These are phyloP conservation scores for Cenopis cana DNA, from an alignment of 2,888 invertebrate species.

Conservation along the genomic window DNA sequence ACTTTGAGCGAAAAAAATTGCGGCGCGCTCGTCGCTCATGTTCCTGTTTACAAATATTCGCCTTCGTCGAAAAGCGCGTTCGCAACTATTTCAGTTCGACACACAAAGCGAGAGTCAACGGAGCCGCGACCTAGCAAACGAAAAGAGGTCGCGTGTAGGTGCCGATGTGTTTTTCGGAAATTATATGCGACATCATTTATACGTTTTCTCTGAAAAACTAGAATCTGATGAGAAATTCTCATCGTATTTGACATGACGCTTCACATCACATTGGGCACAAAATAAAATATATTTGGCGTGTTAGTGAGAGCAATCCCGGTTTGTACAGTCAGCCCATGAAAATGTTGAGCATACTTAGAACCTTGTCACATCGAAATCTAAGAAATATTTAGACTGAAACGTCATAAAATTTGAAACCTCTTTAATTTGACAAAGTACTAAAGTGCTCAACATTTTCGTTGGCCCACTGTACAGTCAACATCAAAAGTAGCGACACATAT, in stretches of 20 bases:
- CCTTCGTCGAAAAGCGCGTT: constrained; percentile 48
- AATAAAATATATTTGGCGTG: constrained; percentile 29
- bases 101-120: constrained; percentile 57
- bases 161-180: constrained; percentile 33
- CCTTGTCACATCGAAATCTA: no score
- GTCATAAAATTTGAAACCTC: no score
- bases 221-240: constrained; percentile 32
- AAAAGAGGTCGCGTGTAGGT: constrained; percentile 44
- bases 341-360: no score
- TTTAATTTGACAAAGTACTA: no score
- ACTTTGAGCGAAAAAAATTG: constrained; percentile 56
- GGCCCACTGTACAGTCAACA: no score
- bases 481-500: no score
- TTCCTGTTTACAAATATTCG: constrained; percentile 55
- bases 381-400: no score
- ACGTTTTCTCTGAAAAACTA: constrained; percentile 18
- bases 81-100: constrained; percentile 62
- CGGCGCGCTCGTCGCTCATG: constrained; percentile 54
- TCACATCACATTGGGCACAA: constrained; percentile 28
- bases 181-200: constrained; percentile 32
- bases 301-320: constrained; percentile 17
- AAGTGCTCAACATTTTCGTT: no score
- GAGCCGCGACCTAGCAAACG: constrained; percentile 45
- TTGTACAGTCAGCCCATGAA: constrained; percentile 14
- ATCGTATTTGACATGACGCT: constrained; percentile 28